Conservation (phyloP, 2,797 vertebrate species). For the Gadopsis marmoratus region DNA sequence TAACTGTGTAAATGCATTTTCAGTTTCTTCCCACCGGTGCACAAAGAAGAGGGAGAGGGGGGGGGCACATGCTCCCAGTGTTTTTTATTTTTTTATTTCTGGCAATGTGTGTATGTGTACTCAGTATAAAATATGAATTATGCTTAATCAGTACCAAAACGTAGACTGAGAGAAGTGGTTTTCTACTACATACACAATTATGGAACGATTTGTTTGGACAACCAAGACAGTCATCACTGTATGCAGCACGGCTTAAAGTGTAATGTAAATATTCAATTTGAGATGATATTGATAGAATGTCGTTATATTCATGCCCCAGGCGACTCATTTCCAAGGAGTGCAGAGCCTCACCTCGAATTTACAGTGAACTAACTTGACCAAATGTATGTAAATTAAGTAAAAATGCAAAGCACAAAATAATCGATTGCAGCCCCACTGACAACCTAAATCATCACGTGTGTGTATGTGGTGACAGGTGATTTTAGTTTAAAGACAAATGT, state of each 20-base stretch:
- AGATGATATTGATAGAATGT: neutral
- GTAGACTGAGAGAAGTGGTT: neutral
- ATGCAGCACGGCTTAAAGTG: neutral
- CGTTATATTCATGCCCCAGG: neutral
- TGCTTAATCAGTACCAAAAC: neutral
- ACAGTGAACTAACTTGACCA: neutral
- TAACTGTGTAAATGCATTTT: neutral
- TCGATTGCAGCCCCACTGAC: neutral
- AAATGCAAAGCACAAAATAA: neutral
- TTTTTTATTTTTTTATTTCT: no score
- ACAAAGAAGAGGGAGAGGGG: neutral
- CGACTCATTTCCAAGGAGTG: neutral
- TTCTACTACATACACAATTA: neutral
- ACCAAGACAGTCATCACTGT: neutral
- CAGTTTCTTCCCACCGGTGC: neutral
- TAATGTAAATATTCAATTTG: neutral
- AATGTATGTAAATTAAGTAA: neutral
- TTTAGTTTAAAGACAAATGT: neutral
- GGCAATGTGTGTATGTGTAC: neutral
- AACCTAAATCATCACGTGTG: neutral
- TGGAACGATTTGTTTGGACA: neutral
- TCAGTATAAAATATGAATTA: neutral
- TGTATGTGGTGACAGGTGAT: neutral
- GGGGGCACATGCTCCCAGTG: neutral
- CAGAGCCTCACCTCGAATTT: neutral